A percentile compares a stretch with the other conserved stretches of the same genome.
Conservation (phyloP, 2,113 vertebrate genomes). For the Tragelaphus scriptus region DNA sequence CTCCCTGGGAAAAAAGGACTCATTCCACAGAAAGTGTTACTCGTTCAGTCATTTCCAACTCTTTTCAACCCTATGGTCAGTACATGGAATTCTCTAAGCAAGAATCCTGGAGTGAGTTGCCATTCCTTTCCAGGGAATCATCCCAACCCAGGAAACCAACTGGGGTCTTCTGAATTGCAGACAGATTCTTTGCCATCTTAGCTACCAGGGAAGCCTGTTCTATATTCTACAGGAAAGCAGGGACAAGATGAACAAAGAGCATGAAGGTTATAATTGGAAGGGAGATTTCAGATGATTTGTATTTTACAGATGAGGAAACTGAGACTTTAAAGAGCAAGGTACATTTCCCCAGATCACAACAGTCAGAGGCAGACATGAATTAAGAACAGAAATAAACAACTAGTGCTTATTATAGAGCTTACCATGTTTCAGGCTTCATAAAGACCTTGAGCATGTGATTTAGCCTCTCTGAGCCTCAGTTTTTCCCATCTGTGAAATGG, state of each 20-base stretch:
- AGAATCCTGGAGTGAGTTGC: not conserved
- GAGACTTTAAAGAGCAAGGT: not conserved
- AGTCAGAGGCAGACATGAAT: not conserved
- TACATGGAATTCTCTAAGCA: not conserved
- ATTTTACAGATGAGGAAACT: not conserved
- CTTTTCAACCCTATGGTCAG: not conserved
- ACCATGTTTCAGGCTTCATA: not conserved
- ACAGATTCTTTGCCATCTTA: not conserved
- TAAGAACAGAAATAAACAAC: not conserved
- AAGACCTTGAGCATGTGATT: not conserved
- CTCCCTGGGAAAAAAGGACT: not conserved
- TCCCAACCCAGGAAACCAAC: not conserved
- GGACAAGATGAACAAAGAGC: not conserved
- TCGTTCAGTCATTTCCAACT: not conserved
- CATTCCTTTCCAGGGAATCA: not conserved
- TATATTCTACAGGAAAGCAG: slow-evolving; percentile 16
- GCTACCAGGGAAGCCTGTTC: not conserved
- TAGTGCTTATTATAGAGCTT: not conserved
- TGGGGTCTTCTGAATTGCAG: not conserved
- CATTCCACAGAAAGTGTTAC: not conserved
- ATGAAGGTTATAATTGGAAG: not conserved
- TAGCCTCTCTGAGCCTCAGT: not conserved
- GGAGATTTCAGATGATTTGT: not conserved
- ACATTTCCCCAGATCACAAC: not conserved
- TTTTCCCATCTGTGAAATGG: not conserved